Base-by-base conservation (phyloP, 2,888 invertebrate species). In the Seira sanloemensis region DNA sequence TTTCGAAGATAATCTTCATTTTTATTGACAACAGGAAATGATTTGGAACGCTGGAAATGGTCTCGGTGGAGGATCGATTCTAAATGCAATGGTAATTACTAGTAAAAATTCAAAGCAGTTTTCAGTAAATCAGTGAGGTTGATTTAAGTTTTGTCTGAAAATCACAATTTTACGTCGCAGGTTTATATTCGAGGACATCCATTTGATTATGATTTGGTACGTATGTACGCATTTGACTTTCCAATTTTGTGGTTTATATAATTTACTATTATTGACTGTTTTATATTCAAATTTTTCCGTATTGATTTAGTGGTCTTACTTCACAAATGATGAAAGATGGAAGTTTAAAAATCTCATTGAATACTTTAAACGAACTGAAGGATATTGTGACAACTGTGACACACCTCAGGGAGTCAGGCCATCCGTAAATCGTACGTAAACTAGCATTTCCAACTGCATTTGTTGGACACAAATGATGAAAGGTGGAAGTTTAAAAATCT, bases 41-140 rank as follows among this genome's bases (percentile, higher is more conserved):
- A 37, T 91, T 88, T 93, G 94, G 92, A 93, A 95, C 0, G 93
- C 93, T 91, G 96, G 96, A 4, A 95, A 94, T 91, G 93, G 95
- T 78, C 91, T 96, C 27, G 96, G 96, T 24, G 96, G 96, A 1
- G 94, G 94, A 0, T 93, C 94, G 85, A 93, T 94, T 90, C 90
- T 96, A 0, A 96, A 96, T 91, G 94, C 95, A 89, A 94, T 95
- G 94, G 91, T 78, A 9, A 19, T 5, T 66, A 7, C 12, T 7
- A 23, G 12, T 62, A 12, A 62, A 62, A 62, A n/a, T 7, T n/a
- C 12, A 12, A 62, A n/a, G n/a, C n/a, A n/a, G n/a, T n/a, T n/a
- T n/a, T n/a, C 62, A 46, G 9, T 46, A 12, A 7, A 12, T 46
- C 46, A 46, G 46, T 46, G 9, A 46, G 7, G 12, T 46, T 46